phyloP scores from a whole-genome alignment of 1,140 invertebrate species.

The Danaus melanippus region DNA sequence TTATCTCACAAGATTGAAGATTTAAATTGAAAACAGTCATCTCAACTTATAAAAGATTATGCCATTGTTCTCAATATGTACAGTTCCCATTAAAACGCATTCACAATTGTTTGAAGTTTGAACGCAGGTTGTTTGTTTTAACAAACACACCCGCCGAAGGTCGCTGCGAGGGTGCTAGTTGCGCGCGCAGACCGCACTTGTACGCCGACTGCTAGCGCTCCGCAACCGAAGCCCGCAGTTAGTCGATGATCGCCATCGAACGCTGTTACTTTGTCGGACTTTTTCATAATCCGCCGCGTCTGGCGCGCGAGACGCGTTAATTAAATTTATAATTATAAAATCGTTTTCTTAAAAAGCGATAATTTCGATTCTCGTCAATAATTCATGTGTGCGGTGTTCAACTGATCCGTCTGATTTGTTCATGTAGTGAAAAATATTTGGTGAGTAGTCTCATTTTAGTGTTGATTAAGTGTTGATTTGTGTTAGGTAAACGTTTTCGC shows the following conservation, averaged over 20 bases:
- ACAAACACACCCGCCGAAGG: constrained; percentile 13
- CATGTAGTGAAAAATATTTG: constrained; percentile 28
- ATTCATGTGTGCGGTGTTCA: constrained; percentile 23
- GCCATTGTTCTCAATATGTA: too few relatives aligned
- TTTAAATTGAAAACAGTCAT: too few relatives aligned
- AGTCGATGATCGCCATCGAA: constrained; percentile 57
- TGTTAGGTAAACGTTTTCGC: constrained; percentile 59
- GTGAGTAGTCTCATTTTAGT: constrained; percentile 43
- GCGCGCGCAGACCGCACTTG: constrained; percentile 39
- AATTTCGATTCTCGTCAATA: not conserved
- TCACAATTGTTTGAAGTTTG: not conserved
- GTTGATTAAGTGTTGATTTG: constrained; percentile 47
- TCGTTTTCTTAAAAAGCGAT: too few relatives aligned
- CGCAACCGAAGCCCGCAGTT: constrained; percentile 22
- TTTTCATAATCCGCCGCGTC: constrained; percentile 12
- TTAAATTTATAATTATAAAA: constrained; percentile 5
- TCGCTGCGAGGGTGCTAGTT: constrained; percentile 38
- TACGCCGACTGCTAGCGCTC: constrained; percentile 12
- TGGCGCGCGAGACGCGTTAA: constrained; percentile 25
- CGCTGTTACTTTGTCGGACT: constrained; percentile 27
- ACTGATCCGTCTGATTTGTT: constrained; percentile 25
- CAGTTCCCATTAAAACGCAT: too few relatives aligned
- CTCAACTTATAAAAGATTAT: too few relatives aligned
- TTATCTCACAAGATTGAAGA: too few relatives aligned
- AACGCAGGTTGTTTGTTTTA: constrained; percentile 20